phyloP scores from a whole-genome alignment of 1,140 invertebrate species.

The Solenopsis fugax region DNA sequence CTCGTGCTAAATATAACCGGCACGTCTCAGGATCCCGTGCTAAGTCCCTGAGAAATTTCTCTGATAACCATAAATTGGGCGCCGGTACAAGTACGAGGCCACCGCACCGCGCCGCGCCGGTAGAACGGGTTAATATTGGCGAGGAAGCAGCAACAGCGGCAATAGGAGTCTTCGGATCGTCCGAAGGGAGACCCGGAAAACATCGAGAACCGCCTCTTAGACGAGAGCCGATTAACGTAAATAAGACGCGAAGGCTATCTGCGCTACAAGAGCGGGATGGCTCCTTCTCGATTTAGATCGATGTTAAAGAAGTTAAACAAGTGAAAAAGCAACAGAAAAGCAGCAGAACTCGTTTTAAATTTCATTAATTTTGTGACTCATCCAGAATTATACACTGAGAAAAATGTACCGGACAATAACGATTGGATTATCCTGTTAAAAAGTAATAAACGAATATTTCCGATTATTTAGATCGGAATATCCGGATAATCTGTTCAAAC shows the following conservation, averaged over 20 bases:
- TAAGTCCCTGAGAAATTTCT: slow-evolving; percentile 61
- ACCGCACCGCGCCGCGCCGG: background rate
- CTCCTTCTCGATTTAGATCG: background rate
- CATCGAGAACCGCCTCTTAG: slow-evolving; percentile 55
- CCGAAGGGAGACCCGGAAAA: slow-evolving; percentile 57
- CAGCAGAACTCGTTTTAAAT: background rate
- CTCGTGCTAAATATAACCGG: slow-evolving; percentile 52
- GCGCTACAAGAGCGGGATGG: background rate
- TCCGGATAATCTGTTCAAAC: no score
- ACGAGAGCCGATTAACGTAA: slow-evolving; percentile 69
- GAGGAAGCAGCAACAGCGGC: background rate
- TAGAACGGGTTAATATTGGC: slow-evolving; percentile 69
- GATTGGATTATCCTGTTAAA: no score
- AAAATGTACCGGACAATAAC: no score
- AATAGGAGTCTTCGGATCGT: slow-evolving; percentile 6
- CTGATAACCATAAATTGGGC: slow-evolving; percentile 68
- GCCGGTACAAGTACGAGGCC: slow-evolving; percentile 28
- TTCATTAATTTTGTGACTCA: background rate
- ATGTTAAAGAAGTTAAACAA: background rate
- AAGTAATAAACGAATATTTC: no score
- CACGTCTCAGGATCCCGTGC: slow-evolving; percentile 7
- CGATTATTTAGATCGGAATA: no score
- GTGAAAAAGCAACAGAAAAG: slow-evolving; percentile 4
- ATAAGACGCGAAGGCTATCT: slow-evolving; percentile 64
- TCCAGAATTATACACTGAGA: no score